These are phyloP conservation scores for Heliconius cydno DNA, from an alignment of 2,888 invertebrate genomes.

Conservation along the genomic window DNA sequence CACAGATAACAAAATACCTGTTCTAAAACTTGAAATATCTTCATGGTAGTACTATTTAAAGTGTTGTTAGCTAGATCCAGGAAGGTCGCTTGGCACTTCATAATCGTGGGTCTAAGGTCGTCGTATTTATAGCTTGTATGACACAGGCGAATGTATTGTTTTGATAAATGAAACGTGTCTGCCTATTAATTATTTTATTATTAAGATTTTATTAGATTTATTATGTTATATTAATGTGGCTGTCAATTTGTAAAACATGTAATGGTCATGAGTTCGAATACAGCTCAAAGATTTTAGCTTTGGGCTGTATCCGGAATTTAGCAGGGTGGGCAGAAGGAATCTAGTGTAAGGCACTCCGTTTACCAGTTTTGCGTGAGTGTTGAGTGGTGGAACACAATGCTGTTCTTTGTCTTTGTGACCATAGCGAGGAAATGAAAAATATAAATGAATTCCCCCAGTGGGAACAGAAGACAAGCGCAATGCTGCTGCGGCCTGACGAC, in stretches of 20 bases:
- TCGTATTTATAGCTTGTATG: slow-evolving; percentile 36
- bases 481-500: no score
- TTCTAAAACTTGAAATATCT: slow-evolving; percentile 6
- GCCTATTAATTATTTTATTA: slow-evolving; percentile 9
- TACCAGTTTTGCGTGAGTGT: no score
- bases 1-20: not conserved
- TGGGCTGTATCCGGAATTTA: no score
- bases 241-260: not conserved
- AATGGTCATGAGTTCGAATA: no score
- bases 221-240: not conserved
- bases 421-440: no score
- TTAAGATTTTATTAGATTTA: not conserved
- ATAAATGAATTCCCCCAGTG: no score
- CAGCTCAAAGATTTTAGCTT: no score
- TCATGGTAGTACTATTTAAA: slow-evolving; percentile 13
- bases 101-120: slow-evolving; percentile 41
- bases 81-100: slow-evolving; percentile 42
- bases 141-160: slow-evolving; percentile 33
- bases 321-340: no score
- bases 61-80: slow-evolving; percentile 16
- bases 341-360: no score
- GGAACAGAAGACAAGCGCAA: no score
- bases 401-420: no score
- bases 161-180: slow-evolving; percentile 30
- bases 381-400: no score